Conservation (phyloP, 1,140 invertebrate species). For the Drosophila subpulchrella region DNA sequence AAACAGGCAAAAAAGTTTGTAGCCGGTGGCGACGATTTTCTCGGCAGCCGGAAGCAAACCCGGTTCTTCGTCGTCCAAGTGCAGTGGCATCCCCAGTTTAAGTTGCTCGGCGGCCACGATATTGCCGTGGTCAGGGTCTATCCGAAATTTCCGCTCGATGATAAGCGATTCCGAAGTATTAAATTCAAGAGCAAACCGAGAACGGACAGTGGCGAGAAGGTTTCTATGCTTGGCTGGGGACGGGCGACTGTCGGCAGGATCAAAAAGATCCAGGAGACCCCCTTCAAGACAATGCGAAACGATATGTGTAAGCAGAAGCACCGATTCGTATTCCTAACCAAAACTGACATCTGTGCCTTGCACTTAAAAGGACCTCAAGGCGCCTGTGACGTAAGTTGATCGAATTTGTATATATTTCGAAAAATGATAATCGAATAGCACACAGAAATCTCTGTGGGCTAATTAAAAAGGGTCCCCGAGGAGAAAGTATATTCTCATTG, state of each 20-base stretch:
- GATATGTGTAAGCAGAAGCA: neutral
- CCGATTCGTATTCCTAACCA: slow-evolving; percentile 38
- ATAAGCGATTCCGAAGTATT: slow-evolving; percentile 26
- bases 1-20: slow-evolving; percentile 1
- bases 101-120: slow-evolving; percentile 44
- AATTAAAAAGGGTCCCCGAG: too few species aligned
- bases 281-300: slow-evolving; percentile 38
- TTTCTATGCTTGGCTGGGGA: slow-evolving; percentile 56
- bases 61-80: slow-evolving; percentile 15
- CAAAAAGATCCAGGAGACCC: slow-evolving; percentile 28
- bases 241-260: neutral
- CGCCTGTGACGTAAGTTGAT: slow-evolving; percentile 54
- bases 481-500: too few species aligned
- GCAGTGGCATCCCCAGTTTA: slow-evolving; percentile 28
- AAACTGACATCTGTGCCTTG: slow-evolving; percentile 53
- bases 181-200: slow-evolving; percentile 1
- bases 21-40: slow-evolving; percentile 18
- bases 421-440: neutral
- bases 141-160: slow-evolving; percentile 31
- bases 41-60: slow-evolving; percentile 7
- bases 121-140: slow-evolving; percentile 42
- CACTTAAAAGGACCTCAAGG: slow-evolving; percentile 36
- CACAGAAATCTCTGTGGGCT: neutral
- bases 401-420: neutral
- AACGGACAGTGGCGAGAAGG: neutral